Evolutionary conservation across 2,888 invertebrate genomes (phyloP), one percentile per base, ranked within the genome.

Genomic region (Blera fallax): DNA sequence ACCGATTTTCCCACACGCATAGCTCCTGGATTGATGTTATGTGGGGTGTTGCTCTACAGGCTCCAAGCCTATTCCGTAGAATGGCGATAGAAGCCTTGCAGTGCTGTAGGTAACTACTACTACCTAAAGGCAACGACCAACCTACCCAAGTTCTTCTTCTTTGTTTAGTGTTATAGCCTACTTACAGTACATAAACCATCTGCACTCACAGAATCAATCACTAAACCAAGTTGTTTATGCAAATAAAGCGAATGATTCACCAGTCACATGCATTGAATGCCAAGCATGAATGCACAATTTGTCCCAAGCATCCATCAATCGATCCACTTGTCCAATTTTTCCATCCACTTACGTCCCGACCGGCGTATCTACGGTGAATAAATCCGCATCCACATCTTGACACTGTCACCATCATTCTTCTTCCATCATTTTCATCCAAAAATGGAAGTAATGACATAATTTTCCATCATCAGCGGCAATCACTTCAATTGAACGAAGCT

Each of bases 401-500:
- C 73, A 74, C 74, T 52, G 50, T 58, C 64, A 45, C 48, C 69
- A 76, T 76, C 48, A 21, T 40, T 48, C 29, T 40, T 48, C 29
- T 48, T 62, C 70, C 70, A 27, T 70, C 60, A 58, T 40, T 21
- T 10, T 40, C 52, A 48, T 5, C 64, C 77, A 24, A 77, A 82
- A 78, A 73, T 37, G 83, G 83, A 67, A 54, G 45, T 73, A 78
- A 78, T 83, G 83, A 73, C 83, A 83, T 83, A 72, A 83, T 83
- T 83, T 67, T 67, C 78, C 72, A 58, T 82, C 82, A 82, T 72
- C 82, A 76, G 54, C 50, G 52, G 43, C 73, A 80, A 80, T 74
- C 76, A 76, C 52, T 58, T 69, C 74, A 54, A 45, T 43, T 45
- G 50, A 62, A 62, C 70, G 48, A 18, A 56, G 29, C 50, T 50